Conservation (phyloP, 2,888 invertebrate species). For the Melolontha melolontha region DNA sequence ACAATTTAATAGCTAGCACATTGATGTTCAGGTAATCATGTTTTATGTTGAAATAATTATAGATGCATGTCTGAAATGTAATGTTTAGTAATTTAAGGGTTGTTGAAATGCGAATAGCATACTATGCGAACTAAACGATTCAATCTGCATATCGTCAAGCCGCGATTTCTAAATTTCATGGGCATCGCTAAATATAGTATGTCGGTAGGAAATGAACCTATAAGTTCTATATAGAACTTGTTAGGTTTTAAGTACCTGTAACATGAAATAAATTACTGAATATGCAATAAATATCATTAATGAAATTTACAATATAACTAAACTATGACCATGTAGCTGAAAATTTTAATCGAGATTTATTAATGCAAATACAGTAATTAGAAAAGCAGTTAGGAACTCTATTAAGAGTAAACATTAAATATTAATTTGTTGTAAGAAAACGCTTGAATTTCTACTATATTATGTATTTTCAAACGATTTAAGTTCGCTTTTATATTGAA, state of each 20-base stretch:
- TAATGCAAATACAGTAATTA: too few relatives aligned
- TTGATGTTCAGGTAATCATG: conserved; percentile 51
- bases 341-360: too few relatives aligned
- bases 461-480: too few relatives aligned
- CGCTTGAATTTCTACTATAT: too few relatives aligned
- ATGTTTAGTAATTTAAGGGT: neutral
- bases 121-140: conserved; percentile 46
- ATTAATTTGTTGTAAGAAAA: too few relatives aligned
- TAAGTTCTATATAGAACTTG: conserved; percentile 45
- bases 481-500: too few relatives aligned
- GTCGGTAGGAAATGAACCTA: conserved; percentile 45
- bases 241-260: conserved; percentile 41
- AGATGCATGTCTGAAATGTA: conserved; percentile 48
- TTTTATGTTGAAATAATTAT: conserved; percentile 48
- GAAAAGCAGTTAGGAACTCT: too few relatives aligned
- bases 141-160: conserved; percentile 41
- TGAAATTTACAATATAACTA: neutral
- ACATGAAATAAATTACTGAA: neutral
- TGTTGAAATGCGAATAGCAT: conserved; percentile 9
- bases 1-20: conserved; percentile 47
- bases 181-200: conserved; percentile 41
- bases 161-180: conserved; percentile 20
- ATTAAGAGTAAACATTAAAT: too few relatives aligned
- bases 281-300: neutral
- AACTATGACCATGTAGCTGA: too few relatives aligned